Evolutionary conservation across 2,888 invertebrate genomes (phyloP).

Genomic region (Drosophila suboccidentalis): DNA sequence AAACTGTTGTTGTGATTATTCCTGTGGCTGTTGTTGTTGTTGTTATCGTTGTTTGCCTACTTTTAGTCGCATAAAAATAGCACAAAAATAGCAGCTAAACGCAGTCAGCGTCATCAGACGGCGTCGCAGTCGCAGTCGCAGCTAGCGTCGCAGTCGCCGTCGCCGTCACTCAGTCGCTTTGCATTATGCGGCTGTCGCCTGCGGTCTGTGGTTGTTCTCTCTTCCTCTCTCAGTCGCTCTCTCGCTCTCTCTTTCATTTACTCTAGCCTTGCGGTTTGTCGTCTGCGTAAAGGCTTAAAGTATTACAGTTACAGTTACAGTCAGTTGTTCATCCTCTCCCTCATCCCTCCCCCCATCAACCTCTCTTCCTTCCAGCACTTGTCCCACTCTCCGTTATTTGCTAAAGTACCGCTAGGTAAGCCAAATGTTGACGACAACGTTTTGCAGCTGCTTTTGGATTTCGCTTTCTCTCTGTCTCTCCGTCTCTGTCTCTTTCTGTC

Average conservation of each 20-base stretch:
- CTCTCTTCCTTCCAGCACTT: not conserved
- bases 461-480: constrained; percentile 33
- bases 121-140: not conserved
- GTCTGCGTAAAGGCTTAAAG: constrained; percentile 80
- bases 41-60: constrained; percentile 67
- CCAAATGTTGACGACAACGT: constrained; percentile 76
- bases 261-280: constrained; percentile 52
- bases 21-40: constrained; percentile 30
- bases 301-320: constrained; percentile 77
- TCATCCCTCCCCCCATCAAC: not conserved
- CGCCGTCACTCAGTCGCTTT: constrained; percentile 42
- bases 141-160: constrained; percentile 16
- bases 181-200: constrained; percentile 75
- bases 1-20: constrained; percentile 17
- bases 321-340: constrained; percentile 17
- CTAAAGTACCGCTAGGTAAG: constrained; percentile 55
- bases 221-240: not conserved
- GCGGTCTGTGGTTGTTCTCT: constrained; percentile 19
- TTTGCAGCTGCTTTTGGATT: no score
- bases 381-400: not conserved
- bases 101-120: not conserved
- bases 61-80: constrained; percentile 78
- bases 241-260: constrained; percentile 6
- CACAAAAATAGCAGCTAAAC: constrained; percentile 44
- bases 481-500: not conserved